Evolutionary conservation across 2,113 vertebrate genomes (phyloP), one percentile per base, ranked within the genome.

Genomic region (Hemiscyllium ocellatum): DNA sequence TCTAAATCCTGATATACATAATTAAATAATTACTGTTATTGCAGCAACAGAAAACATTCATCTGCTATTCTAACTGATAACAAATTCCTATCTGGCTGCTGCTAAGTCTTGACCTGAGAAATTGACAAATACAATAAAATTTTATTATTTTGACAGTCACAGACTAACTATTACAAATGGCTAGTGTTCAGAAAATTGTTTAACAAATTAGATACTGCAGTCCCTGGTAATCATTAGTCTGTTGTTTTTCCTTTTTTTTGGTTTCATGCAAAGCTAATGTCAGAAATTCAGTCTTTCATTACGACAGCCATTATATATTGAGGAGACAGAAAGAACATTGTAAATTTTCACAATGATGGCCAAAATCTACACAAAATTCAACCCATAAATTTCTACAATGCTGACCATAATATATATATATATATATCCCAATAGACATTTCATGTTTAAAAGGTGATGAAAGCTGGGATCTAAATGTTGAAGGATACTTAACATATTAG

Each of bases 11-110:
- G 87, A 61, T 8, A 33, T 65, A 90, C 87, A 90, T 90, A 83
- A 90, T 90, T 61, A 94, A 94, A 69, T 94, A 69, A 69, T 94
- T 94, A 69, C n/a, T 47, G 17, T 94, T 70, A 70, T 20, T 37
- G 69, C 42, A 68, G 37, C 20, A 94, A 70, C 66, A 37, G 17
- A 47, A 94, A 94, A 70, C 12, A 94, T 70, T 20, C 91, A 94
- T 68, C n/a, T 94, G 66, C 91, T 69, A 69, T 2, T 24, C n/a
- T 70, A 68, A 94, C 22, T 69, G 37, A 94, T 90, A 69, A 13
- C 91, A 94, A 66, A 42, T 6, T 70, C 65, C 91, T 47, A 22
- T 47, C 37, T 66, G 47, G 20, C 91, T 47, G 91, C 65, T 94
- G 66, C 42, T 70, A 69, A 69, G 47, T 69, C 37, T 68, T 94